Evolutionary conservation across 2,888 invertebrate genomes (phyloP).

Genomic region (Tyria jacobaeae): DNA sequence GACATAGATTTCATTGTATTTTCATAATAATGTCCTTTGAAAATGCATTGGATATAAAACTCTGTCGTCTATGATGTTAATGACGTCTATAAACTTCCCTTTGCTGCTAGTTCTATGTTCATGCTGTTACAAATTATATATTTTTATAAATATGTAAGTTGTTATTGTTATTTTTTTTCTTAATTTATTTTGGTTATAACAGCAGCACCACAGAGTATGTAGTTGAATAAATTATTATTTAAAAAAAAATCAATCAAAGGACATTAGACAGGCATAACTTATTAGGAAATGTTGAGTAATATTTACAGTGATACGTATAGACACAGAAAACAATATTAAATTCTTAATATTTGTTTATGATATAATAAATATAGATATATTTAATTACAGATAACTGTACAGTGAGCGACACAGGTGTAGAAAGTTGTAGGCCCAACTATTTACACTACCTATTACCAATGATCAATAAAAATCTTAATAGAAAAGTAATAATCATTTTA

Average conservation of each 20-base stretch:
- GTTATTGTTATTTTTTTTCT: neutral
- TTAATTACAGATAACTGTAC: conserved; percentile 69
- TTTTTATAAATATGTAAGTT: neutral
- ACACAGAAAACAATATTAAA: conserved; percentile 47
- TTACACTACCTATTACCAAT: conserved; percentile 68
- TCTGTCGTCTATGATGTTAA: neutral
- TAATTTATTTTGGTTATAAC: too few relatives aligned
- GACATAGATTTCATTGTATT: conserved; percentile 29
- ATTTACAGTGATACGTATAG: conserved; percentile 52
- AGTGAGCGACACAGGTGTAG: conserved; percentile 84
- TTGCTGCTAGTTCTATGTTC: neutral
- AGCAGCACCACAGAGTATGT: too few relatives aligned
- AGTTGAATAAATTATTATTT: too few relatives aligned
- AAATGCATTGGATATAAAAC: conserved; percentile 9
- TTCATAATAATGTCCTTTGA: conserved; percentile 36
- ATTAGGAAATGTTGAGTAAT: conserved; percentile 48
- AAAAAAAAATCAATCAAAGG: conserved; percentile 28
- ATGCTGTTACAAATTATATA: neutral
- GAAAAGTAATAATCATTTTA: neutral
- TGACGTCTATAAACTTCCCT: too few relatives aligned
- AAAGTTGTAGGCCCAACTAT: conserved; percentile 73
- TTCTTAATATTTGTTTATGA: conserved; percentile 47
- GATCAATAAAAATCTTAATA: conserved; percentile 52
- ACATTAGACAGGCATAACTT: conserved; percentile 29
- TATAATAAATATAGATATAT: conserved; percentile 46